Percentiles rank a stretch among this genome's conserved stretches.
Conservation (phyloP, 2,888 invertebrate species). For the Leptura quadrifasciata region DNA sequence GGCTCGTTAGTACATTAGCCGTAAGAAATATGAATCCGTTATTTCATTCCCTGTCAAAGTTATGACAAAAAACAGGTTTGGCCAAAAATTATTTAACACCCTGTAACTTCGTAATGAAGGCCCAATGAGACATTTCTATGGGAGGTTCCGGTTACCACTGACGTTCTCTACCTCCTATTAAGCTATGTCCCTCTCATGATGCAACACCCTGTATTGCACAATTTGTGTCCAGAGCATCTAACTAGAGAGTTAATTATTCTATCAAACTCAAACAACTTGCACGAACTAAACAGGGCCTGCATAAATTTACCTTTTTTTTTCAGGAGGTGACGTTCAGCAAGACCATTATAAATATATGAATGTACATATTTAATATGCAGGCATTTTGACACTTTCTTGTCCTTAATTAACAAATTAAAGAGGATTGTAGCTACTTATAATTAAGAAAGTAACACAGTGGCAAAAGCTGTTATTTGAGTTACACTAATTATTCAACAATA, state of each 20-base stretch:
- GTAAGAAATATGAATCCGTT: no score
- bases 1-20: no score
- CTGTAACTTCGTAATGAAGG: no score
- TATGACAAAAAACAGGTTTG: no score
- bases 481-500: neutral
- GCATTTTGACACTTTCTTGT: neutral
- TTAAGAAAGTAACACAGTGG: neutral
- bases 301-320: neutral
- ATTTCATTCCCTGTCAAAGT: no score
- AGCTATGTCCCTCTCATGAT: no score
- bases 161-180: no score
- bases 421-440: neutral
- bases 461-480: neutral
- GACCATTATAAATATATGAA: neutral
- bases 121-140: no score
- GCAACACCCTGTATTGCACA: no score
- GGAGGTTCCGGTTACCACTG: no score
- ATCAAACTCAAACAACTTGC: neutral
- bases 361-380: neutral
- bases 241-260: neutral
- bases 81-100: no score
- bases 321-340: neutral
- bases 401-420: neutral
- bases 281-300: neutral
- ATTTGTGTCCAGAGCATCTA: neutral